phyloP scores from a whole-genome alignment of 2,797 vertebrate genomes.

The Poecilia velifera region DNA sequence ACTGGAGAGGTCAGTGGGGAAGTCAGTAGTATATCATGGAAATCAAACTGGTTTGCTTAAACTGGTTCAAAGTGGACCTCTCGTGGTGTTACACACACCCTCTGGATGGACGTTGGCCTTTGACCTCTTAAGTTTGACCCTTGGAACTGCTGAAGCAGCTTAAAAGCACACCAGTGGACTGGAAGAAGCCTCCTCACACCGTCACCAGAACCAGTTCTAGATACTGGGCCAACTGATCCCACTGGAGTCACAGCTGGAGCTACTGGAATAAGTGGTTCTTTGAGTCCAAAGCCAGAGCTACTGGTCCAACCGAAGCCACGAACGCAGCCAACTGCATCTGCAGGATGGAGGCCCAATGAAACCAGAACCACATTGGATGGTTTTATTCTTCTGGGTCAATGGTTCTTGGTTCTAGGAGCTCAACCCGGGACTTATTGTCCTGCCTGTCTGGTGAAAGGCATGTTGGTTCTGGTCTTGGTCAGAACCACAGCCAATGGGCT shows the following conservation, averaged over 20 bases:
- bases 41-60: slow-evolving; percentile 43
- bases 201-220: slow-evolving; percentile 44
- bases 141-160: slow-evolving; percentile 64
- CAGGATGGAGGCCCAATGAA: slow-evolving; percentile 12
- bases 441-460: slow-evolving; percentile 16
- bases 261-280: slow-evolving; percentile 27
- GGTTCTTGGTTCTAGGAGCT: slow-evolving; percentile 21
- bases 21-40: slow-evolving; percentile 25
- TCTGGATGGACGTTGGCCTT: slow-evolving; percentile 56
- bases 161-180: slow-evolving; percentile 70
- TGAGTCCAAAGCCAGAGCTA: slow-evolving; percentile 15
- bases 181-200: slow-evolving; percentile 38
- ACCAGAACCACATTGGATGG: slow-evolving; percentile 16
- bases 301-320: slow-evolving; percentile 33
- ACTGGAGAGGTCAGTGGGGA: slow-evolving; percentile 29
- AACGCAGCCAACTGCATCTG: slow-evolving; percentile 23
- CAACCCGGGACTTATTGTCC: neutral
- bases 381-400: slow-evolving; percentile 18
- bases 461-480: slow-evolving; percentile 29
- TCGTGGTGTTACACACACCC: slow-evolving; percentile 71
- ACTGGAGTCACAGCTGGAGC: slow-evolving; percentile 38
- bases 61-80: slow-evolving; percentile 51
- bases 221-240: slow-evolving; percentile 40
- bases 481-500: slow-evolving; percentile 9
- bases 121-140: slow-evolving; percentile 53